phyloP scores from a whole-genome alignment of 2,113 vertebrate species.

The Sorex araneus region DNA sequence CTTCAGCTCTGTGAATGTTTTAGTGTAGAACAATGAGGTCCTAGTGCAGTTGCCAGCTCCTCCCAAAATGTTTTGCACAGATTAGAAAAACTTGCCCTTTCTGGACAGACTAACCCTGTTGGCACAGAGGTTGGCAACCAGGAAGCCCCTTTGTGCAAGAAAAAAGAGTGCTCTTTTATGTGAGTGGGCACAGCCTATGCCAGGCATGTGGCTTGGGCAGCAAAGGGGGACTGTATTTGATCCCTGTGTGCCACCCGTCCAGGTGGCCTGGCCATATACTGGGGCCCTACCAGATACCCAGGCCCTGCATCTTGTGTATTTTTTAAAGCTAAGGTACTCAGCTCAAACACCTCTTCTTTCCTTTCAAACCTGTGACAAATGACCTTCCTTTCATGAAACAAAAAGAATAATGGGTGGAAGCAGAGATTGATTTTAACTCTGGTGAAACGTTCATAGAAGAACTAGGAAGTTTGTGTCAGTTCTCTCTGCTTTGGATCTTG shows the following conservation, averaged over 20 bases:
- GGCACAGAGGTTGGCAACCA: not conserved
- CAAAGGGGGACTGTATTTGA: not conserved
- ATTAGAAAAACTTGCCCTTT: not conserved
- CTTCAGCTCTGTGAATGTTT: no score
- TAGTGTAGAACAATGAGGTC: no score
- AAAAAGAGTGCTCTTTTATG: not conserved
- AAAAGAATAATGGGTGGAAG: not conserved
- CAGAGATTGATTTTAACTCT: constrained; percentile 5
- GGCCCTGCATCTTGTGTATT: no score
- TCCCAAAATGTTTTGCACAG: not conserved
- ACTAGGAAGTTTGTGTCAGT: not conserved
- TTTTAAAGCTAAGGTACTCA: no score
- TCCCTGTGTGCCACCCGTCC: not conserved
- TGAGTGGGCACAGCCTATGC: not conserved
- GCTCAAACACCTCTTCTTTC: not conserved
- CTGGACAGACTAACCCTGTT: not conserved
- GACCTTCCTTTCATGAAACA: not conserved
- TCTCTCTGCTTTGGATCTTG: constrained; percentile 1
- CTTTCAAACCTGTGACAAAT: not conserved
- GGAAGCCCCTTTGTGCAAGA: not conserved
- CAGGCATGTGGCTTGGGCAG: not conserved
- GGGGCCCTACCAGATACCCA: no score
- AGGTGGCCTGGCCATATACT: not conserved
- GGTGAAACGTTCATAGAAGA: constrained; percentile 33
- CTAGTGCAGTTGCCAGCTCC: not conserved